Percentiles rank a stretch among this genome's conserved stretches.
Evolutionary conservation across 2,888 invertebrate species (phyloP).

Genomic region (Xestia sexstrigata): DNA sequence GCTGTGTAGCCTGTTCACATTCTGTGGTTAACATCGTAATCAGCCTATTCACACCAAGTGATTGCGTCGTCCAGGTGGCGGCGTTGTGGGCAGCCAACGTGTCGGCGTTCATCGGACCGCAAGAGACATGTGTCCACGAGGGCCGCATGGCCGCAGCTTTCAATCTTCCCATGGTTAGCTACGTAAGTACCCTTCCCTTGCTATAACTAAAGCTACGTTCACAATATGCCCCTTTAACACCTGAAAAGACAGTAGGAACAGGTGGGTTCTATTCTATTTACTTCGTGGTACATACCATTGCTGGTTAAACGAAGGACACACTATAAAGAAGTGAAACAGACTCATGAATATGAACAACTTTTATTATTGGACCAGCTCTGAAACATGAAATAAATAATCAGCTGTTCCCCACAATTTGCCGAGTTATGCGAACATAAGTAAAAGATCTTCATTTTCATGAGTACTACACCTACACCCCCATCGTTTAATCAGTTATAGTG

Average conservation of each 20-base stretch:
- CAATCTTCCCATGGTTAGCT: constrained; percentile 98
- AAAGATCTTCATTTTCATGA: neutral
- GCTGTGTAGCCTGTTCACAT: neutral
- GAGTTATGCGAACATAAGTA: neutral
- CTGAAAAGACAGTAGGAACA: neutral
- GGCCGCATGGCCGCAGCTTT: constrained; percentile 98
- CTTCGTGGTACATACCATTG: neutral
- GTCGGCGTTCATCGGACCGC: constrained; percentile 95
- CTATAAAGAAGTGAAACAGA: neutral
- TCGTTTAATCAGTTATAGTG: neutral
- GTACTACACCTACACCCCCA: neutral
- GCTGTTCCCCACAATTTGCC: neutral
- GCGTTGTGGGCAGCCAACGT: constrained; percentile 96
- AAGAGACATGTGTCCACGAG: constrained; percentile 97
- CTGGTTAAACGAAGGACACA: neutral
- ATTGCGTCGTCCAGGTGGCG: constrained; percentile 91
- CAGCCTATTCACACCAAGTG: constrained; percentile 3
- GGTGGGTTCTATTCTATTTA: neutral
- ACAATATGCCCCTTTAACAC: neutral
- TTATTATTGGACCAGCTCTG: neutral
- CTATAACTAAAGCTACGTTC: neutral
- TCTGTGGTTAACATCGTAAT: neutral
- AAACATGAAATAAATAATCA: neutral
- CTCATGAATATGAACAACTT: neutral
- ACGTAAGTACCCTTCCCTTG: constrained; percentile 92